Conservation (phyloP, 2,797 vertebrate species). For the Gobionotothen gibberifrons region DNA sequence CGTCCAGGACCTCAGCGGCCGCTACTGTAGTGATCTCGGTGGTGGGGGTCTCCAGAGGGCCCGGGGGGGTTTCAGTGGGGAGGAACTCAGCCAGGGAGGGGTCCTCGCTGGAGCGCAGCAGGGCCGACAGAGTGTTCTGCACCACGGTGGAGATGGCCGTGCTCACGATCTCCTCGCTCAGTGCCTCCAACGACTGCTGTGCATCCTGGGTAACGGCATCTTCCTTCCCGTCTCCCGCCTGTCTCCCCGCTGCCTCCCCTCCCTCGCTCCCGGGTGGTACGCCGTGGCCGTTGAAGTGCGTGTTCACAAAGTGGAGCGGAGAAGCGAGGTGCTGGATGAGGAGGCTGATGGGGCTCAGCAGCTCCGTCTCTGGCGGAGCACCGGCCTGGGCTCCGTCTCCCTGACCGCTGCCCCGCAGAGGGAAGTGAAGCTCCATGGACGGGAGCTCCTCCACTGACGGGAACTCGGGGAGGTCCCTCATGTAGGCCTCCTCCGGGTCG, state of each 20-base stretch:
- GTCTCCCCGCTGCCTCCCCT: constrained; percentile 24
- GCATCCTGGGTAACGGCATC: constrained; percentile 56
- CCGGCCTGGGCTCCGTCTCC: constrained; percentile 21
- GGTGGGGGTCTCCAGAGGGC: constrained; percentile 57
- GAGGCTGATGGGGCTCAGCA: constrained; percentile 78
- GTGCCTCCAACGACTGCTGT: constrained; percentile 84
- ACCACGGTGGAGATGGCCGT: constrained; percentile 90
- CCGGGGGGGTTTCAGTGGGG: constrained; percentile 54
- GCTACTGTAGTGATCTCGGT: constrained; percentile 38
- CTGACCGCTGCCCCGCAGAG: constrained; percentile 53
- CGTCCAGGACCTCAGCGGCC: constrained; percentile 56
- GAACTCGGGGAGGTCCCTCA: constrained; percentile 90
- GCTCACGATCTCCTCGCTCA: constrained; percentile 92
- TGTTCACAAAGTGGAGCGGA: constrained; percentile 97
- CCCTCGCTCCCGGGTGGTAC: constrained; percentile 56
- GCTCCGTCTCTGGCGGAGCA: constrained; percentile 54
- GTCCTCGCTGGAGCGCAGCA: constrained; percentile 85
- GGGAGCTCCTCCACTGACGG: constrained; percentile 88
- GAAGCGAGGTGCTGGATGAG: constrained; percentile 89
- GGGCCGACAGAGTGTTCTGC: constrained; percentile 90
- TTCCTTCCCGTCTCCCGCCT: constrained; percentile 39
- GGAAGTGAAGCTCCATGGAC: constrained; percentile 84
- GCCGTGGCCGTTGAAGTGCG: constrained; percentile 93
- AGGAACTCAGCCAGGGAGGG: constrained; percentile 75
- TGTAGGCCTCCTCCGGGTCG: constrained; percentile 90